phyloP scores from a whole-genome alignment of 2,113 vertebrate species.

The Notechis scutatus region DNA sequence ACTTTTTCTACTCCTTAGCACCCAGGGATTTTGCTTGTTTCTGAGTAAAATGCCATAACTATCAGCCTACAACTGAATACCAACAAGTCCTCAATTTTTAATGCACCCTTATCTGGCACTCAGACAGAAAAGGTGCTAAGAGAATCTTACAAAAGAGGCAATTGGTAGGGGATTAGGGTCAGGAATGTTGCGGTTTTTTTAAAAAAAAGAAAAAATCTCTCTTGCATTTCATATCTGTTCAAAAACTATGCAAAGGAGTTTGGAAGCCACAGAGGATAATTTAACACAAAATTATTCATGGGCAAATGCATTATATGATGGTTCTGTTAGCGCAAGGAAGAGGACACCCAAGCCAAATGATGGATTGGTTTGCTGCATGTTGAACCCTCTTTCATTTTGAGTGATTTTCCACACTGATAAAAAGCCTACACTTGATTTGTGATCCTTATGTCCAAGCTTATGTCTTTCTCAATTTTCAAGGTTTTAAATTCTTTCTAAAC shows the following conservation, averaged over 20 bases:
- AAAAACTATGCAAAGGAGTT: neutral
- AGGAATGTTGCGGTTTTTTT: neutral
- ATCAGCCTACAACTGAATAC: neutral
- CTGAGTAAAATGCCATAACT: constrained; percentile 2
- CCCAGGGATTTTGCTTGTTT: neutral
- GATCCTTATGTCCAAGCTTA: neutral
- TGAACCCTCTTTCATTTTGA: neutral
- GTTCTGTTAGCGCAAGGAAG: neutral
- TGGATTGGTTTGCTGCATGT: neutral
- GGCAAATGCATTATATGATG: neutral
- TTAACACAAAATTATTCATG: neutral
- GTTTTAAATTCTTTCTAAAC: neutral
- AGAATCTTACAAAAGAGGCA: neutral
- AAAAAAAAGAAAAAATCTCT: neutral
- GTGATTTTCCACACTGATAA: neutral
- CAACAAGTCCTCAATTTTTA: neutral
- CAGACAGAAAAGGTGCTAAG: neutral
- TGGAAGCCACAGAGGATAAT: neutral
- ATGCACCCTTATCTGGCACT: neutral
- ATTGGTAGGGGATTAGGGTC: neutral
- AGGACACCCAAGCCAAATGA: neutral
- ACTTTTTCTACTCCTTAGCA: neutral
- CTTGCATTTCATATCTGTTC: neutral
- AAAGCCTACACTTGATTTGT: neutral
- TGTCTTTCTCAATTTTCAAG: neutral